These are phyloP conservation scores for Chrysoperla carnea DNA, from an alignment of 1,140 invertebrate genomes.

Conservation along the genomic window DNA sequence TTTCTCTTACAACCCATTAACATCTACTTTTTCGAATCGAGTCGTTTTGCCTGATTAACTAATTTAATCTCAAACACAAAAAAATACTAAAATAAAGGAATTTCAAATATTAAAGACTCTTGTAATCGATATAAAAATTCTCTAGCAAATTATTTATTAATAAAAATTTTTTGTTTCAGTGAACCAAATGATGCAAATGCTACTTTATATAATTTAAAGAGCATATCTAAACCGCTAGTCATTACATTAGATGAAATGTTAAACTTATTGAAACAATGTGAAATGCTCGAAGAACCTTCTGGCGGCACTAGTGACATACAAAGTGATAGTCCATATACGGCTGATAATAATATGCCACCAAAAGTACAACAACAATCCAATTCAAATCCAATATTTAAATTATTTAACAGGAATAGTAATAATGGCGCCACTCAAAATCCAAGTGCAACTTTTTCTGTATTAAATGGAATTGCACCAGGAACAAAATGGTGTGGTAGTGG, in stretches of 20 bases:
- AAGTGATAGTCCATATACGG: not conserved
- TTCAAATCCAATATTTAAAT: not conserved
- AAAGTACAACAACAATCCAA: too few relatives aligned
- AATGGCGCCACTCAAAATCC: slow-evolving; percentile 5
- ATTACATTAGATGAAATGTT: slow-evolving; percentile 53
- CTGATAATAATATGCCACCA: not conserved
- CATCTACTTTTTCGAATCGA: too few relatives aligned
- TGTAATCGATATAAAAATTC: too few relatives aligned
- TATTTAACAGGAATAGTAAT: not conserved
- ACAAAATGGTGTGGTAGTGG: slow-evolving; percentile 82
- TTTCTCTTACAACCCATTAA: too few relatives aligned
- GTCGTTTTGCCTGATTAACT: too few relatives aligned
- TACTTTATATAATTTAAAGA: slow-evolving; percentile 35
- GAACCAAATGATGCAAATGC: slow-evolving; percentile 42
- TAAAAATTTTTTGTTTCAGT: slow-evolving; percentile 34
- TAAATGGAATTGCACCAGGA: slow-evolving; percentile 62
- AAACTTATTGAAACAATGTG: slow-evolving; percentile 54
- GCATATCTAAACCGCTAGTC: slow-evolving; percentile 33
- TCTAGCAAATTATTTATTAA: too few relatives aligned
- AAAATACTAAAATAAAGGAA: too few relatives aligned
- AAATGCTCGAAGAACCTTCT: slow-evolving; percentile 30
- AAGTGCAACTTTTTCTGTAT: slow-evolving; percentile 41
- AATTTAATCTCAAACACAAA: too few relatives aligned
- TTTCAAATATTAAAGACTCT: too few relatives aligned
- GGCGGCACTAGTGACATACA: not conserved